Evolutionary conservation across 2,888 invertebrate species (phyloP), one percentile per base, ranked within the genome.

Genomic region (Xanthorhoe spadicearia): DNA sequence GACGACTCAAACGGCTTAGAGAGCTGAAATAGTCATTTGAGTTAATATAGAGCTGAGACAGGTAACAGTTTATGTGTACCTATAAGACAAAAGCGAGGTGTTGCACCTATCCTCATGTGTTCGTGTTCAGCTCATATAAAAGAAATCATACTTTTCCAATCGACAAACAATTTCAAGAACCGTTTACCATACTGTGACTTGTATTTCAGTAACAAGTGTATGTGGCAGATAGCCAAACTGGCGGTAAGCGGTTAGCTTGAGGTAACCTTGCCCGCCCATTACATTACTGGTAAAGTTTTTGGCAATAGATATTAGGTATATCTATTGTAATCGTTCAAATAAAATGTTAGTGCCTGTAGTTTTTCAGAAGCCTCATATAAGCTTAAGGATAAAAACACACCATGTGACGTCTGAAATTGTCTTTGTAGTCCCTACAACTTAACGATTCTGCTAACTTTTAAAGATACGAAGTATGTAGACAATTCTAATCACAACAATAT

Each of bases 141-240:
- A 43, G 5, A 32, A 50, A 51, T 15, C 17, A 13, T 48, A 54
- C 13, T 32, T 61, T 60, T 23, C 38, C 19, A 53, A 58, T 66
- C 57, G 38, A 54, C 61, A 54, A 61, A 57, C 50, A 57, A 52
- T 61, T 61, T 68, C 57, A 57, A 61, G 53, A 64, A 57, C 53
- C 56, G 50, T 61, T 63, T 66, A 46, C 48, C 38, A 18, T 43
- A 46, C 50, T 49, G 53, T 43, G 57, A 64, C 60, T 35, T 63
- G 61, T 64, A 63, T 60, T 60, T 64, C 43, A 50, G 68, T 68
- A 61, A 67, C 59, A 60, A 68, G 53, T 68, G 60, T 53, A 43
- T 38, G 53, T 68, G 68, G 68, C 68, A 57, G 61, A 61, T 64
- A 55, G 63, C 68, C 68, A 64, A 68, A 53, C 49, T 60, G 68